A percentile compares a stretch with the other conserved stretches of the same genome.
Evolutionary conservation across 2,113 vertebrate genomes (phyloP).

Genomic region (Rynchops niger): DNA sequence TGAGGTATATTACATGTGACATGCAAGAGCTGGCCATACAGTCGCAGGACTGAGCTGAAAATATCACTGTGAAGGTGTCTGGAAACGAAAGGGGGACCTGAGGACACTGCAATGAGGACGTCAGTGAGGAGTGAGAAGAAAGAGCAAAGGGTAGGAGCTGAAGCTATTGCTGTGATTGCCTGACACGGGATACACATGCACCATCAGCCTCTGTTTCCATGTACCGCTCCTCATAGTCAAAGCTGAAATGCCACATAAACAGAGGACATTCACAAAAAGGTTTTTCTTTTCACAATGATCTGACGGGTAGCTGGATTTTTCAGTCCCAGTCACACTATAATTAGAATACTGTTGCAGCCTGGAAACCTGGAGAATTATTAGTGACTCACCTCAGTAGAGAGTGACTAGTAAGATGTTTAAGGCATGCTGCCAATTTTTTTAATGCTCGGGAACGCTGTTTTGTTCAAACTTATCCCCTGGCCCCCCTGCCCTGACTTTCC

Average conservation of each 20-base stretch:
- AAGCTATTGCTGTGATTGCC: not conserved
- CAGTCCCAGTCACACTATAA: not conserved
- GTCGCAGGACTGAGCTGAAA: not conserved
- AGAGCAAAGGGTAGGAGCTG: not conserved
- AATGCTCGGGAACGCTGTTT: not conserved
- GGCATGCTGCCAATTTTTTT: not conserved
- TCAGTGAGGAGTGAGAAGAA: not conserved
- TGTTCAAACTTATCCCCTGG: not conserved
- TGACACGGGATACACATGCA: not conserved
- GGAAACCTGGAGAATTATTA: not conserved
- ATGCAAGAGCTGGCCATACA: not conserved
- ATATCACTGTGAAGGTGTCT: not conserved
- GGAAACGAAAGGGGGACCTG: not conserved
- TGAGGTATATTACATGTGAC: conserved; percentile 19
- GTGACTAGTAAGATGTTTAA: not conserved
- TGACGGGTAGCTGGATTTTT: not conserved
- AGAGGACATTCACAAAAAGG: not conserved
- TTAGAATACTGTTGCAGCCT: not conserved
- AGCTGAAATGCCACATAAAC: not conserved
- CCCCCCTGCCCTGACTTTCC: fast-evolving
- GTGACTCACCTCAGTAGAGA: not conserved
- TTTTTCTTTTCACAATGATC: not conserved
- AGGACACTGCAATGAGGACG: not conserved
- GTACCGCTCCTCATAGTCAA: not conserved
- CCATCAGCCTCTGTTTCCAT: not conserved